These are phyloP conservation scores for Drosophila gunungcola DNA, from an alignment of 1,140 invertebrate genomes.

Conservation along the genomic window DNA sequence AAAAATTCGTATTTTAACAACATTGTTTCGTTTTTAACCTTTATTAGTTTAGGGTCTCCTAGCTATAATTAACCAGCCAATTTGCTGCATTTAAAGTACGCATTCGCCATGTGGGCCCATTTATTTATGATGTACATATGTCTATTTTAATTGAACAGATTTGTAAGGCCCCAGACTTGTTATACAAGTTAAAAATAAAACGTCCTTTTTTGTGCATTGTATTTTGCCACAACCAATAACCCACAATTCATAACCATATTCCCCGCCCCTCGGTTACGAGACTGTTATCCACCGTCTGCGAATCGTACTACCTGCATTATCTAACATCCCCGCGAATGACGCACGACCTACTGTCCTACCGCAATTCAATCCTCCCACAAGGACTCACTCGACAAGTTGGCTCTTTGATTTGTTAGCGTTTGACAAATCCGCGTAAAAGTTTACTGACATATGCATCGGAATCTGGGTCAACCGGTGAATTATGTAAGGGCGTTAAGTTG, in stretches of 20 bases:
- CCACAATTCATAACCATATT: neutral
- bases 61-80: too few species aligned
- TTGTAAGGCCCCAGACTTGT: neutral
- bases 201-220: neutral
- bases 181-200: neutral
- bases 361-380: constrained; percentile 2
- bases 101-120: neutral
- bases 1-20: too few species aligned
- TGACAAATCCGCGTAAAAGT: neutral
- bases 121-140: neutral
- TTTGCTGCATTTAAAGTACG: neutral
- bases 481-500: neutral
- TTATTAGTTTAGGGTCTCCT: too few species aligned
- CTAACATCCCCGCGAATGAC: constrained; percentile 18
- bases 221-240: neutral
- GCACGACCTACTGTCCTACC: constrained; percentile 14
- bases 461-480: neutral
- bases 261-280: neutral
- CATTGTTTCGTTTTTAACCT: too few species aligned
- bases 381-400: constrained; percentile 4
- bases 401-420: neutral
- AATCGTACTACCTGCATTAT: constrained; percentile 1
- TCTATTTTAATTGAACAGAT: neutral
- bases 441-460: neutral
- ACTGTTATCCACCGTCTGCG: constrained; percentile 1